Evolutionary conservation across 1,140 invertebrate genomes (phyloP), one percentile per base, ranked within the genome.

Genomic region (Drosophila triauraria): DNA sequence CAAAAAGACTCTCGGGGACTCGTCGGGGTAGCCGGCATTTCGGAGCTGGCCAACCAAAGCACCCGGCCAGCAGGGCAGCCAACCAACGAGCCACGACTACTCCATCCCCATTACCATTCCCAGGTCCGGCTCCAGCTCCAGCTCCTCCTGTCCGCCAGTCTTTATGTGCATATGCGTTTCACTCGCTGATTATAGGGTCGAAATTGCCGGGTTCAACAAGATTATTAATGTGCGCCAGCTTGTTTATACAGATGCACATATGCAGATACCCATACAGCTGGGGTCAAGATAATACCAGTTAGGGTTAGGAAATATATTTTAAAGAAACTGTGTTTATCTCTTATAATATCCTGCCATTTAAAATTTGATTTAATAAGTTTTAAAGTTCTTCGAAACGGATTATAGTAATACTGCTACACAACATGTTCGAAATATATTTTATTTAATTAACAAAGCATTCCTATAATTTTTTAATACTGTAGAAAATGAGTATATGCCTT

Each of bases 131-230:
- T 32, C n/a, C 64, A 10, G 30, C 56, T 32, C 61, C 20, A 53
- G 57, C 72, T 75, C 69, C 43, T 54, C 56, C 78, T 53, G 71
- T 62, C 78, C 59, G 71, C 60, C 83, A 69, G 50, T 50, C 77
- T 86, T 83, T 86, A 87, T 87, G 83, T 87, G 84, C 83, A 87
- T 88, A 87, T 87, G 83, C 83, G 83, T 87, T 87, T 87, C 83
- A 88, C 83, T 88, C 80, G 78, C 79, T 88, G 85, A 88, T 88
- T 88, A 84, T 88, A 90, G 84, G 84, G 80, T 88, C 84, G 80
- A 88, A 88, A 88, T 88, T 88, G 84, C 85, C 69, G 84, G 84
- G 84, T 88, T 88, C 84, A 88, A 88, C 84, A 88, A 88, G 84
- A 88, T 88, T 88, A 88, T 88, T 88, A 88, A 88, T 88, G 84